phyloP scores from a whole-genome alignment of 1,140 invertebrate species.

The Aphelenchoides fujianensis region DNA sequence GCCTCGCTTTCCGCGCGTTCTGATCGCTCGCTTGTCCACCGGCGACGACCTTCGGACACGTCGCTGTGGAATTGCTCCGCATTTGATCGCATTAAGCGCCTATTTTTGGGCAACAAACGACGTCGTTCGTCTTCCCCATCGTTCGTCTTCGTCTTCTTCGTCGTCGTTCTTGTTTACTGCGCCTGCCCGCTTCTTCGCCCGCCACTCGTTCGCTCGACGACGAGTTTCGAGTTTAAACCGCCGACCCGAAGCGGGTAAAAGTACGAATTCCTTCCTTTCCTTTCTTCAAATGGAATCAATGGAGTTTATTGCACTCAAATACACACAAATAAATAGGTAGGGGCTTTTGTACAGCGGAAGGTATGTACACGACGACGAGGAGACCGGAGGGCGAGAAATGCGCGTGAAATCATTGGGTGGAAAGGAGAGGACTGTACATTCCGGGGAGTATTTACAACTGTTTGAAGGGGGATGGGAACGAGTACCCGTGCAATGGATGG shows the following conservation, averaged over 20 bases:
- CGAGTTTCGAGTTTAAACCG: not conserved
- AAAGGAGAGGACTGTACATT: no score
- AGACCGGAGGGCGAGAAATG: not conserved
- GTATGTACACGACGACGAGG: not conserved
- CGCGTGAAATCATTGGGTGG: not conserved
- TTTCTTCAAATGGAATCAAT: no score
- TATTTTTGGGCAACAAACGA: not conserved
- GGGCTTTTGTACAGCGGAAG: not conserved
- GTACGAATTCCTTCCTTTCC: not conserved
- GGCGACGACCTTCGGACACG: no score
- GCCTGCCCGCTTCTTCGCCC: not conserved
- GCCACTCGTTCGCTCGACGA: not conserved
- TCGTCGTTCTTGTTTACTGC: slow-evolving; percentile 1
- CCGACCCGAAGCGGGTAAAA: not conserved
- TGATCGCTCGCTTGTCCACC: no score
- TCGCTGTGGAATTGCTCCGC: not conserved
- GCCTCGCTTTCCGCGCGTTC: no score
- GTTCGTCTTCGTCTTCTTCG: no score
- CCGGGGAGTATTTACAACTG: not conserved
- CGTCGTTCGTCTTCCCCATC: not conserved
- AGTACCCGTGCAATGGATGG: not conserved
- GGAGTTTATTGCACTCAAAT: not conserved
- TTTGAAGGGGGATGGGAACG: not conserved
- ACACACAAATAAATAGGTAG: not conserved
- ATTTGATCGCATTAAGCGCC: not conserved